Base-by-base conservation (phyloP, 2,888 invertebrate species). In the Cylloceria caligata region DNA sequence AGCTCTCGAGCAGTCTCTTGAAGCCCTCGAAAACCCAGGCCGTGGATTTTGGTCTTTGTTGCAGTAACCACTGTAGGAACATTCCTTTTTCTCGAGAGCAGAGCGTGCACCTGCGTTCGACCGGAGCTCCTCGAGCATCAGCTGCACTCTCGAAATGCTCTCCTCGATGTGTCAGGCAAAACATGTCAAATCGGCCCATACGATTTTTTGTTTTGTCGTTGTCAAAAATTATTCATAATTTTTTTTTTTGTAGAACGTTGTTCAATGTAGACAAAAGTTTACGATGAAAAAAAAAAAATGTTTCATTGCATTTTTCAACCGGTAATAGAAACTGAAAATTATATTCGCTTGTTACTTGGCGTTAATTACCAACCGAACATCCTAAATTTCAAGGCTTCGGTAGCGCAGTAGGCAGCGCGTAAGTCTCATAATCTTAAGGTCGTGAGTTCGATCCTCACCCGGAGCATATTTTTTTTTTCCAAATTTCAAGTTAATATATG, bases 391-490 rank as follows among this genome's bases (percentile, higher is more conserved):
- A 24, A 9, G 0, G 71, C 71, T 24, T 45, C 71, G 90, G 90
- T 90, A 89, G 89, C 91, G 90, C 88, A 91, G 91, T 83, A 86
- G 89, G 88, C 88, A 91, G 89, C 88, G 89, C 91, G 91, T 92
- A 90, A 91, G 89, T 91, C 89, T 91, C 91, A 92, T 92, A 92
- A 92, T 92, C 84, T 86, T 84, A 97, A 96, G 96, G 96, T 96
- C 96, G 96, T 96, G 96, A 96, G 96, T 96, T 96, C 96, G 96
- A 96, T 96, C 96, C 96, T 96, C 96, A 96, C 96, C 95, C 95
- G 96, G 96, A 96, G 96, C 95, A 96, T 89, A 24, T 42, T 64
- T 64, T 64, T 64, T n/a, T n/a, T n/a, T n/a, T n/a, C n/a, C n/a
- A n/a, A n/a, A n/a, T n/a, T n/a, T n/a, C n/a, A n/a, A n/a, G n/a